Base-by-base conservation (phyloP, 2,888 invertebrate genomes). In the Sceliomorpha sp. region DNA sequence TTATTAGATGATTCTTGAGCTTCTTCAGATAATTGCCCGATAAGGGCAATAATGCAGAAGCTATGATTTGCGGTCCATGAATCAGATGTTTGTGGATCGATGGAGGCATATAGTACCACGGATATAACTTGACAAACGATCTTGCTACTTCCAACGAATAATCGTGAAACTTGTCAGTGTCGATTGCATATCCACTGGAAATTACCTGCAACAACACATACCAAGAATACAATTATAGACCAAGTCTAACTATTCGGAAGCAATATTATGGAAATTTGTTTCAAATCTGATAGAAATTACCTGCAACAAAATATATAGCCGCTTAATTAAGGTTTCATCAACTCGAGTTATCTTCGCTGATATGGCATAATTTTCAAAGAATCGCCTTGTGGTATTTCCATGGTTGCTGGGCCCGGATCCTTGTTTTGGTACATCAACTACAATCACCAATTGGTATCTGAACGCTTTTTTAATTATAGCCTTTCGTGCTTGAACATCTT, bases 301-400 rank as follows among this genome's bases (percentile, higher is more conserved):
- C 34, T 64, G 55, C 36, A 75, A 26, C 17, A 74, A 67, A 15
- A 58, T 42, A 24, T 55, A 36, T 20, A 47, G 62, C 3, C 50
- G 42, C n/a, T 44, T 37, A 29, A 70, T 56, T 17, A 60, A 39
- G 12, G 60, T 32, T 39, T 66, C 59, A 24, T 70, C 37, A 12
- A 69, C 39, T 26, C 47, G 37, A 29, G 40, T 44, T 37, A 69
- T 56, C 10, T 9, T 37, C 13, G 51, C 44, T 27, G 63, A 44
- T 9, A 32, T 26, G 1, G 1, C 34, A 2, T 36, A 42, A 42
- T 60, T 60, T 62, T 67, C 32, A 31, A 70, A 70, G 47, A 60
- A 67, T 37, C 55, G 36, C 26, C 70, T 31, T 17, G 55, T 62
- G 12, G 66, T 63, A 45, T 72, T 67, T 15, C 53, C 34, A 15